Base-by-base conservation (phyloP, 1,140 invertebrate genomes). In the Pseudomyrmex pallidus region DNA sequence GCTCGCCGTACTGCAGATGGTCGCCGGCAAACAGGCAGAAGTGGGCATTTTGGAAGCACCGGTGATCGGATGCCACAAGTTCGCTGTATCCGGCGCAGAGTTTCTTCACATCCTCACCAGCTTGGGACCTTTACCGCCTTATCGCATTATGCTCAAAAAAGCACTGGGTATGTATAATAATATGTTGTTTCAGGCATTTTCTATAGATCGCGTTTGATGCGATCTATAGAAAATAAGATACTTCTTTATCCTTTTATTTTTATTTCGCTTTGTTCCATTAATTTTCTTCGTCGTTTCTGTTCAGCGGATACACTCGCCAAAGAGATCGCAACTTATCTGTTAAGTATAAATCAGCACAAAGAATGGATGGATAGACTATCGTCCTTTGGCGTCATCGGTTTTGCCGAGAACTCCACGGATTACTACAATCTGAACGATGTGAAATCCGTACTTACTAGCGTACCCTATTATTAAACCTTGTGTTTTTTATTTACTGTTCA, bases 11-110 rank as follows among this genome's bases (percentile, higher is more conserved):
- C 87, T 96, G 17, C 91, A 94, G 83, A 95, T 95, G 94, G 95
- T 96, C 0, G 89, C 94, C n/a, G 89, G 92, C n/a, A 94, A 94
- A 57, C 92, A 94, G 83, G 95, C 94, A 0, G 95, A 95, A 74
- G 93, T 94, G 12, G 94, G 95, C n/a, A 92, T 95, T 10, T 87
- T 96, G 1, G 95, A 95, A 90, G 94, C 95, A 0, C 94, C 94
- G 13, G 93, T 94, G 2, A 90, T 96, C 48, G 88, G 87, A 50
- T 94, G 91, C 44, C 94, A 95, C 54, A 90, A 94, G 50, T 89
- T 92, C 20, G 87, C 87, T 48, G 84, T 95, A 72, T 93, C 94
- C 25, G 93, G 94, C 52, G 85, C 92, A 2, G 89, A 94, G 17
- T 93, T 94, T 12, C 84, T 96, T 35, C 76, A 90, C n/a, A 90